Base-by-base conservation (phyloP, 2,113 vertebrate genomes). In the Peromyscus californicus region DNA sequence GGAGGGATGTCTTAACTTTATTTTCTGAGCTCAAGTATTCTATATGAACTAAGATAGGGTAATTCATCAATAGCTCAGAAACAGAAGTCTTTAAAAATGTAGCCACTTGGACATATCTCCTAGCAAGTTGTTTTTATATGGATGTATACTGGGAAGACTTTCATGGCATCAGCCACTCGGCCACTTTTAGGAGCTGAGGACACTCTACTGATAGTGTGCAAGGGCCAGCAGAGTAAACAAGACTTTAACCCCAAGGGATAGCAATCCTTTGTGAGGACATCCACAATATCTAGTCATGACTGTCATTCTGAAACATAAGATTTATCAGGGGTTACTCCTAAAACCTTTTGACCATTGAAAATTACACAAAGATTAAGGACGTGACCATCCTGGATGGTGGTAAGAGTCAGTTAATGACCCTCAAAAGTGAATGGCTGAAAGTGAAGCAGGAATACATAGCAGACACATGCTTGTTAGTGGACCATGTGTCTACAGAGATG, bases 311-410 rank as follows among this genome's bases (percentile, higher is more conserved):
- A 65, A 70, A 76, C 96, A 89, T 10, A 84, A 42, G 24, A 91
- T 85, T 22, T 95, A 69, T 79, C 91, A 63, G 57, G 93, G 78
- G 96, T 96, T 85, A 93, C 86, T 95, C 84, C 96, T 84, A 97
- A 90, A 91, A 93, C 83, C 95, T 65, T 95, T 97, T 90, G 80
- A 87, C n/a, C 90, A 84, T 94, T 87, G 74, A 97, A 95, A 97
- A 69, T 82, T 61, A 67, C 17, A 69, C 57, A 93, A 91, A 78
- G 97, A 97, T 97, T 42, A 86, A 92, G 89, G 76, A 75, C 83
- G 48, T 91, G 59, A 59, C 74, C 45, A 74, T 92, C 88, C 85
- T 7, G 39, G 72, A 67, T 92, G 79, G 94, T 78, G 45, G 67
- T 80, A 69, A 93, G 75, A 90, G 54, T 59, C 93, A 93, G 85